Base-by-base conservation (phyloP, 2,888 invertebrate genomes). In the Tetranychus piercei region DNA sequence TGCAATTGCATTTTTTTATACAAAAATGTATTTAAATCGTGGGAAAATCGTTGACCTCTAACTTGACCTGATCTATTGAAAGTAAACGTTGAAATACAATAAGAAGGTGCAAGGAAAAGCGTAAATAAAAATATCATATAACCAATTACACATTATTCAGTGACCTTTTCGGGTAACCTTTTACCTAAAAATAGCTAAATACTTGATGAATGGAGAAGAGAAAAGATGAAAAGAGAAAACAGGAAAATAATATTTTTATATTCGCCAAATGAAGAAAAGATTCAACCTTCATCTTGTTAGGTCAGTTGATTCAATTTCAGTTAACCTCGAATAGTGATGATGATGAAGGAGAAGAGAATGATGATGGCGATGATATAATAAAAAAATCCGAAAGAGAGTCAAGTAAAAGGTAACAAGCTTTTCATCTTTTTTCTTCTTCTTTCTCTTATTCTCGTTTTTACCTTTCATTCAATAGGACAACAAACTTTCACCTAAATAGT, bases 401-500 rank as follows among this genome's bases (percentile, higher is more conserved):
- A 55, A 15, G 55, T 15, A 55, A 55, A 55, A 55, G 55, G 55
- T 55, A 55, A 55, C 55, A 55, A 15, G 11, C 9, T 55, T 55
- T 15, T 55, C 55, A 55, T 55, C 55, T 55, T 55, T 9, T 15
- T 3, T 3, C 34, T 34, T 34, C 34, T 34, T 34, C 34, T n/a
- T n/a, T n/a, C n/a, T n/a, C n/a, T 34, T 34, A 34, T 34, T 34
- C 34, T 34, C 34, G 34, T 34, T 34, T 34, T 34, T 34, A 34
- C 34, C 34, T 34, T 34, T 34, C 34, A 34, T 55, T 55, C 55
- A 55, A 55, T 55, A 55, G 55, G 55, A 55, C 55, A 55, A 55
- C 55, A 55, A 55, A 55, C 55, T 55, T 55, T 55, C 55, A 55
- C 55, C 55, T 55, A 55, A 55, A 55, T 55, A 55, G 55, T 55